Conservation (phyloP, 2,888 invertebrate genomes). For the Torymus texanus region DNA sequence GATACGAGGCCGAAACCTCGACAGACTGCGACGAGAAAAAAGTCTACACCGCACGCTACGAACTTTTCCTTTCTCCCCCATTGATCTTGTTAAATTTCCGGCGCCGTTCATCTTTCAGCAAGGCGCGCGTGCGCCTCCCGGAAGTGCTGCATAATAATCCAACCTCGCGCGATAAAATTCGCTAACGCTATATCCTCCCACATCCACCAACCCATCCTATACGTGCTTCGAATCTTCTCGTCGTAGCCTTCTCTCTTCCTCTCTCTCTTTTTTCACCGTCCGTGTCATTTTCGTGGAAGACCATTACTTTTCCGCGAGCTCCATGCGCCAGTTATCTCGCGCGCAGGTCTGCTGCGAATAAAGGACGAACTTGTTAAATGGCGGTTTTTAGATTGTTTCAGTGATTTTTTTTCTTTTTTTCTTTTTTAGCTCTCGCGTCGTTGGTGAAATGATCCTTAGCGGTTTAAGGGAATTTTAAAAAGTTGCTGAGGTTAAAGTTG, state of each 20-base stretch:
- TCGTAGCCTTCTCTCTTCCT: background rate
- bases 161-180: constrained; percentile 33
- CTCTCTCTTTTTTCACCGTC: background rate
- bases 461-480: too few relatives aligned
- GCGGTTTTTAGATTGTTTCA: background rate
- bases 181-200: constrained; percentile 9
- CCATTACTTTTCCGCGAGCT: constrained; percentile 34
- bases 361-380: constrained; percentile 5
- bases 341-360: background rate
- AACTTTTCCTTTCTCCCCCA: constrained; percentile 42
- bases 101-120: constrained; percentile 41
- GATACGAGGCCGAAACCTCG: background rate
- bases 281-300: constrained; percentile 36
- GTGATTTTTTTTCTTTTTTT: too few relatives aligned
- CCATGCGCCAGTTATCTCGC: constrained; percentile 18
- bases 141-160: constrained; percentile 48
- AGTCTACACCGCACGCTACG: background rate
- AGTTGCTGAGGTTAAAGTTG: too few relatives aligned
- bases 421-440: too few relatives aligned
- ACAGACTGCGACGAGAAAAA: background rate
- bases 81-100: constrained; percentile 50
- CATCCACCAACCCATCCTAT: background rate
- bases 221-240: constrained; percentile 16
- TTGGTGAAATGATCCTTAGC: too few relatives aligned
- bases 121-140: background rate